phyloP scores from a whole-genome alignment of 1,140 invertebrate genomes.

The Bombus haemorrhoidalis region DNA sequence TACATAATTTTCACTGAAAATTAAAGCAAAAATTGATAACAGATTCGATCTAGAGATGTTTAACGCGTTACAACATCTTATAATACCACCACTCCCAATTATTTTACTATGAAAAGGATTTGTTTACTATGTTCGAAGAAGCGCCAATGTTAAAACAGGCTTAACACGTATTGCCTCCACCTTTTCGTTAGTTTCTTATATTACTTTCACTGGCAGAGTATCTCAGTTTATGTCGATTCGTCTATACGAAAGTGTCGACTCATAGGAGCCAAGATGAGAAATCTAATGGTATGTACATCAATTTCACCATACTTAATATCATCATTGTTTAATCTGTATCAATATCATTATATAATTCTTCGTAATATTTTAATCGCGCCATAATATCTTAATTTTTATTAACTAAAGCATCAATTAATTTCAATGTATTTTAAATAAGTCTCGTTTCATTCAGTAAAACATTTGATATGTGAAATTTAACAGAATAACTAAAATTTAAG shows the following conservation, averaged over 20 bases:
- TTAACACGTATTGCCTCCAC: conserved; percentile 49
- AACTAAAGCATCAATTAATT: background rate
- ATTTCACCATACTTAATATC: background rate
- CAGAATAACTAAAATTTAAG: background rate
- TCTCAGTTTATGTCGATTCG: conserved; percentile 55
- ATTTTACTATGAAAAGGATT: background rate
- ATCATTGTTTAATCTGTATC: background rate
- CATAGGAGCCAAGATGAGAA: conserved; percentile 25
- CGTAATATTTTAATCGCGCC: background rate
- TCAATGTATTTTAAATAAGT: background rate
- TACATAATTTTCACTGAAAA: too few relatives aligned
- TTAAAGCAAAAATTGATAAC: too few relatives aligned
- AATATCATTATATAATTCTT: conserved; percentile 2
- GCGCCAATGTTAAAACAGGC: conserved; percentile 28
- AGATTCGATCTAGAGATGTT: too few relatives aligned
- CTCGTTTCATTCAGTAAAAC: background rate
- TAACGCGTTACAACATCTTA: too few relatives aligned
- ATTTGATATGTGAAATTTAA: background rate
- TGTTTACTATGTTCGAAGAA: conserved; percentile 20
- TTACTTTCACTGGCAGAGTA: conserved; percentile 63
- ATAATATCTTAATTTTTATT: background rate
- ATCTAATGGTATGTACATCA: conserved; percentile 47
- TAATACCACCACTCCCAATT: too few relatives aligned
- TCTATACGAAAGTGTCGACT: conserved; percentile 42
- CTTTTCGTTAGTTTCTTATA: conserved; percentile 62